These are phyloP conservation scores for Stenolophus ochropezus DNA, from an alignment of 2,888 invertebrate genomes.

Conservation along the genomic window DNA sequence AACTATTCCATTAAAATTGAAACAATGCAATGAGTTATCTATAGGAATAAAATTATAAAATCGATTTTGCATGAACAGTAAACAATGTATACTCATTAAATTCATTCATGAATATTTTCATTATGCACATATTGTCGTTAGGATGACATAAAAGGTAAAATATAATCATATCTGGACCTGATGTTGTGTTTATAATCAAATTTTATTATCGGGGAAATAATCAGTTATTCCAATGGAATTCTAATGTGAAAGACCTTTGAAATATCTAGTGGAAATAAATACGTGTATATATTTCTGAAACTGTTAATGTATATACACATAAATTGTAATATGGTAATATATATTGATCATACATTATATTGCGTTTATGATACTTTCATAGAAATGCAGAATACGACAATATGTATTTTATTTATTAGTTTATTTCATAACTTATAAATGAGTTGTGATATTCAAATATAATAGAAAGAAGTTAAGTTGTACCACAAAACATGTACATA, in stretches of 20 bases:
- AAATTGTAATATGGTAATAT: too few species aligned
- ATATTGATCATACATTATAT: too few species aligned
- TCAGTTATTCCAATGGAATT: neutral
- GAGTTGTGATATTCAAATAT: too few species aligned
- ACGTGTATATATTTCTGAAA: too few species aligned
- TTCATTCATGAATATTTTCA: slow-evolving; percentile 29
- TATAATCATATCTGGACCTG: slow-evolving; percentile 21
- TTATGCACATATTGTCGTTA: slow-evolving; percentile 17
- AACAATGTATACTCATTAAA: slow-evolving; percentile 14
- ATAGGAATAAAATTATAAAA: neutral
- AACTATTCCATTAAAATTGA: neutral
- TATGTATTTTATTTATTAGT: too few species aligned
- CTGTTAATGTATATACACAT: too few species aligned
- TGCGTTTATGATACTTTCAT: too few species aligned
- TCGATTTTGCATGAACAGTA: slow-evolving; percentile 14
- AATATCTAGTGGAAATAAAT: neutral
- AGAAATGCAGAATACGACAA: too few species aligned
- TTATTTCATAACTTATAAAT: too few species aligned
- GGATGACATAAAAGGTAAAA: slow-evolving; percentile 22
- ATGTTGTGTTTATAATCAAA: slow-evolving; percentile 22
- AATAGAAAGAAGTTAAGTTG: too few species aligned
- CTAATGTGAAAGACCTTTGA: neutral
- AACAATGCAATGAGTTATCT: neutral
- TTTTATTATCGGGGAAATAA: neutral
- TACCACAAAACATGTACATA: too few species aligned